Evolutionary conservation across 2,888 invertebrate genomes (phyloP), one percentile per base, ranked within the genome.

Genomic region (Platycheirus albimanus): DNA sequence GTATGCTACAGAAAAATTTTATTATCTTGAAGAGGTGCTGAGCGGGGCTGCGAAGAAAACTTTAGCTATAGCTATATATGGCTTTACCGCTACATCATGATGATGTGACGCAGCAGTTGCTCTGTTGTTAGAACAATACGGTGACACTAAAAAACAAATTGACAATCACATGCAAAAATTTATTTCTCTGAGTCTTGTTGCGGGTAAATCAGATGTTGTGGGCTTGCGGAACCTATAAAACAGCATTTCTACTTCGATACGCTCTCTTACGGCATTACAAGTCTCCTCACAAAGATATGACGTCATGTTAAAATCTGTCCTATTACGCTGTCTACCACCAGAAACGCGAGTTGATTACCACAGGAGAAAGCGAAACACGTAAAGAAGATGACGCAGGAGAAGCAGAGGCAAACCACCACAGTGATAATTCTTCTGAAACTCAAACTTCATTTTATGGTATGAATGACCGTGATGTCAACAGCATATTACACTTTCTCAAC

Each of bases 101-200:
- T 70, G 76, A 15, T 61, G 61, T 38, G 69, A 76, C 24, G 52
- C 61, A 7, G 76, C 70, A 13, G 24, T 70, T 10, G 51, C 58
- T 0, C 58, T 69, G 36, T 36, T 58, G 2, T n/a, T 24, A n/a
- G 77, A 78, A 17, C 71, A 78, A 20, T 78, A 72, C 38, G 72
- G 64, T 24, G 45, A 71, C 24, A 72, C 47, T 3, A 71, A 78
- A n/a, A 72, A 66, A 24, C 20, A 69, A 6, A 38, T 77, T n/a
- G 70, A 77, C 38, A 19, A 52, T 13, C 54, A 63, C 54, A 70
- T 77, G 56, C 77, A 71, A 58, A 56, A 67, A 11, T 36, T 78
- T 5, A 54, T 78, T 10, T 41, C 58, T 0, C 58, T 78, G 7
- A 36, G 38, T 24, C 64, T 66, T 3, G 33, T 78, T 24, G 64